Evolutionary conservation across 2,888 invertebrate genomes (phyloP).

Genomic region (Phyllotreta cruciferae): DNA sequence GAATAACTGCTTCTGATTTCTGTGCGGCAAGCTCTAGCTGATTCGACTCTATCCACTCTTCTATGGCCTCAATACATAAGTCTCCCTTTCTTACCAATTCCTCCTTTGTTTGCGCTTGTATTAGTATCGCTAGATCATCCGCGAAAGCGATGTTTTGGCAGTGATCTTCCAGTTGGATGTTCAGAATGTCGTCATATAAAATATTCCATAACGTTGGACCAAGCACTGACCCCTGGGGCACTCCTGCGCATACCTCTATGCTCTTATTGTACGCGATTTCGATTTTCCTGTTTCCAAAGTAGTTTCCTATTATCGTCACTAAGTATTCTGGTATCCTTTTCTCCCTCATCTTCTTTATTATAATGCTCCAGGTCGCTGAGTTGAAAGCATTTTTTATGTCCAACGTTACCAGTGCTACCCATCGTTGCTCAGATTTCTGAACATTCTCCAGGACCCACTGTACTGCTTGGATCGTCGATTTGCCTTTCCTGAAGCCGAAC

Average conservation of each 20-base stretch:
- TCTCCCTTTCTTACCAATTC: background rate
- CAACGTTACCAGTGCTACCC: too few relatives aligned
- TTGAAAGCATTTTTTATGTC: too few relatives aligned
- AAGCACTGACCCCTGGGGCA: conserved; percentile 13
- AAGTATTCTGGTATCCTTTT: too few relatives aligned
- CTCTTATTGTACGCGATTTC: too few relatives aligned
- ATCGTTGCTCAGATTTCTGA: too few relatives aligned
- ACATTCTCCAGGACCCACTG: too few relatives aligned
- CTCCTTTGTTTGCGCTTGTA: background rate
- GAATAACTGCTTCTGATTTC: background rate
- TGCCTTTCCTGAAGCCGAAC: conserved; percentile 33
- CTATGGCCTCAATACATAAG: background rate
- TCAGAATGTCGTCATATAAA: background rate
- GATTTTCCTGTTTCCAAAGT: too few relatives aligned
- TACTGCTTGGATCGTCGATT: background rate
- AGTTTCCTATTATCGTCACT: too few relatives aligned
- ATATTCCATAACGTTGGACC: conserved; percentile 14
- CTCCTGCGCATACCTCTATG: background rate
- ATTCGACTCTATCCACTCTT: background rate
- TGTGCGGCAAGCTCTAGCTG: background rate
- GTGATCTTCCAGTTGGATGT: too few relatives aligned
- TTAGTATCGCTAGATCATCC: conserved; percentile 10
- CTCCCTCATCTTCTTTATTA: too few relatives aligned
- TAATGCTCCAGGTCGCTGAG: too few relatives aligned
- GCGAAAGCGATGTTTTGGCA: background rate